These are phyloP conservation scores for Tetraneura akinire DNA, from an alignment of 1,140 invertebrate species.

Conservation along the genomic window DNA sequence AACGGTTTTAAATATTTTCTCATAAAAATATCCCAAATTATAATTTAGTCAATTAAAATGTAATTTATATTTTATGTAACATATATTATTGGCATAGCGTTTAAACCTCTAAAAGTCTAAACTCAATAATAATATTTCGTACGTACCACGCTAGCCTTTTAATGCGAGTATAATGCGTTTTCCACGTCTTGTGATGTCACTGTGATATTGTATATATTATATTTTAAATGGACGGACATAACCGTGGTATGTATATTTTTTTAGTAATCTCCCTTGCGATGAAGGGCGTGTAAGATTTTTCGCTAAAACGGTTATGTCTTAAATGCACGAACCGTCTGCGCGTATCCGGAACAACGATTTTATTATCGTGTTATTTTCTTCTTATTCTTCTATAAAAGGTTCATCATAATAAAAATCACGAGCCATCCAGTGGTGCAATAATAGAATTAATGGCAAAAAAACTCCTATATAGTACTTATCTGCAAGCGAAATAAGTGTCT, in stretches of 20 bases:
- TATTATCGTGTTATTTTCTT: constrained; percentile 35
- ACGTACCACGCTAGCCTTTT: too few relatives aligned
- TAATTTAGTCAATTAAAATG: too few relatives aligned
- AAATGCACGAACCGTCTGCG: background rate
- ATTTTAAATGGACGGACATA: too few relatives aligned
- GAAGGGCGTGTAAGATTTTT: constrained; percentile 8
- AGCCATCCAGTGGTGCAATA: constrained; percentile 4
- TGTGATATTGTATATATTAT: background rate
- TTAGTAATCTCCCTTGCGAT: background rate
- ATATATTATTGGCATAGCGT: too few relatives aligned
- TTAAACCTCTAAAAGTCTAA: too few relatives aligned
- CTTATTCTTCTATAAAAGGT: constrained; percentile 20
- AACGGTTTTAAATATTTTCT: too few relatives aligned
- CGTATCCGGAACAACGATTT: constrained; percentile 8
- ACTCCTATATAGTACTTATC: constrained; percentile 9
- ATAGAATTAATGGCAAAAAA: constrained; percentile 47
- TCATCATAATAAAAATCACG: constrained; percentile 47
- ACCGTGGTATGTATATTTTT: background rate
- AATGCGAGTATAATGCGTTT: constrained; percentile 9
- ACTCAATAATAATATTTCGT: background rate
- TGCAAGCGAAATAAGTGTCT: constrained; percentile 18
- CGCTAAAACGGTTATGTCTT: constrained; percentile 30
- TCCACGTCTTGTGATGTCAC: background rate
- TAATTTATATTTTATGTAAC: background rate
- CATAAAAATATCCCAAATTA: too few relatives aligned